Evolutionary conservation across 2,888 invertebrate species (phyloP), one percentile per base, ranked within the genome.

Genomic region (Theodoxus fluviatilis): DNA sequence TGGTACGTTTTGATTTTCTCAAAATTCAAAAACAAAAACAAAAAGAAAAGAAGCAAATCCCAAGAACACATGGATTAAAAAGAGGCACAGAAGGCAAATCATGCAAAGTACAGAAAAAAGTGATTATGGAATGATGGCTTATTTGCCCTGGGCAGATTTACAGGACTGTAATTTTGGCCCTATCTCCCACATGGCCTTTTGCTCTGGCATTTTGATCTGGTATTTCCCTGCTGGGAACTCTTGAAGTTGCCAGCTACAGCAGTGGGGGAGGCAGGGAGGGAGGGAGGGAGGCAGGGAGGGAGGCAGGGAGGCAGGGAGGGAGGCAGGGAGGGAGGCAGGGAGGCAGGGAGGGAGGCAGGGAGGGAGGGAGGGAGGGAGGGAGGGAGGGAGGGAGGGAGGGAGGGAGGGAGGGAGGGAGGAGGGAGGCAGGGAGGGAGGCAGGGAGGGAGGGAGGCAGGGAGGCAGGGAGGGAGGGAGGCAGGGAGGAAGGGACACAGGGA

Each of bases 231-330:
- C n/a, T n/a, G n/a, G n/a, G n/a, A n/a, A n/a, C n/a, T n/a, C n/a
- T n/a, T n/a, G n/a, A n/a, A n/a, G n/a, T 43, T 43, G 43, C 52
- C 15, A 52, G 52, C 35, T 38, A 37, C 22, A 52, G 52, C 9
- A 67, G 67, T 35, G 49, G 52, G 28, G 37, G 67, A 1, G 49
- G 52, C 3, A 67, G 67, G 0, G 49, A 49, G 18, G 37, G 67
- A 33, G 35, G 52, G 28, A 52, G 67, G 15, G 22, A 49, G 28
- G 52, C 49, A n/a, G 49, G 52, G 3, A 52, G 67, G 3, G 35
- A 35, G 4, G 25, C 49, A 6, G 35, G 52, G 18, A 52, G 67
- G 37, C n/a, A n/a, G 22, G 37, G 28, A 52, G 67, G 1, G 49
- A 35, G 0, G 12, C 33, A 0, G 52, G 67, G 12, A 52, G 67